phyloP scores from a whole-genome alignment of 92 coral and sea anemone species.

The Parazoanthus atlanticus region DNA sequence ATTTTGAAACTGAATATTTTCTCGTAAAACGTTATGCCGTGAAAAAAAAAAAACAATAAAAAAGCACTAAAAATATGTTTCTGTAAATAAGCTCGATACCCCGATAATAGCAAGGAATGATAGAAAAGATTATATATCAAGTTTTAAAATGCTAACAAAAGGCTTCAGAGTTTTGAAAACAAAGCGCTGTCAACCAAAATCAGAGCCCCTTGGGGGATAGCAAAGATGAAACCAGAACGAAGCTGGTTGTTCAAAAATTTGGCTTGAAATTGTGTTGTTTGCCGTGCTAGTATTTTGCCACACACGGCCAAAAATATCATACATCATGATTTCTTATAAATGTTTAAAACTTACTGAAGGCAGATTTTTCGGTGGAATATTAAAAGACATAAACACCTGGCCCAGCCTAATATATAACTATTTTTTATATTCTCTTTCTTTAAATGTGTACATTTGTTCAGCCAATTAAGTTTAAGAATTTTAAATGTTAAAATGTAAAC shows the following conservation, averaged over 20 bases:
- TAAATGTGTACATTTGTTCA: neutral
- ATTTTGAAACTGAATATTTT: no score
- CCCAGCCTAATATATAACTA: neutral
- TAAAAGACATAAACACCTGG: no score
- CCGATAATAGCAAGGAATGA: neutral
- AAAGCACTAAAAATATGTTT: neutral
- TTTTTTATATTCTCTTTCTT: neutral
- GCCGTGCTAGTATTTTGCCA: neutral
- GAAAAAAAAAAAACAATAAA: no score
- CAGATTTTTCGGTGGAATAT: no score
- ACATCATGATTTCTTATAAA: no score
- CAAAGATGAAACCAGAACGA: neutral
- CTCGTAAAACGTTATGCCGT: neutral
- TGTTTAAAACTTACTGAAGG: no score
- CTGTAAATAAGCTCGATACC: no score
- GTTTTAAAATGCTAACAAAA: neutral
- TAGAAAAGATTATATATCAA: no score
- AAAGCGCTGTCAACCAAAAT: neutral
- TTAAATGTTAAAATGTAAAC: neutral
- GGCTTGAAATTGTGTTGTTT: neutral
- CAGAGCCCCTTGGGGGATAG: neutral
- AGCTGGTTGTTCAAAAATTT: neutral
- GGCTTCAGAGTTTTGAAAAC: no score
- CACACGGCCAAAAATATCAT: no score
- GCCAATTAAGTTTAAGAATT: neutral